Percentiles rank a stretch among this genome's conserved stretches.
Conservation (phyloP, 2,113 vertebrate genomes). For the Xiphophorus maculatus region DNA sequence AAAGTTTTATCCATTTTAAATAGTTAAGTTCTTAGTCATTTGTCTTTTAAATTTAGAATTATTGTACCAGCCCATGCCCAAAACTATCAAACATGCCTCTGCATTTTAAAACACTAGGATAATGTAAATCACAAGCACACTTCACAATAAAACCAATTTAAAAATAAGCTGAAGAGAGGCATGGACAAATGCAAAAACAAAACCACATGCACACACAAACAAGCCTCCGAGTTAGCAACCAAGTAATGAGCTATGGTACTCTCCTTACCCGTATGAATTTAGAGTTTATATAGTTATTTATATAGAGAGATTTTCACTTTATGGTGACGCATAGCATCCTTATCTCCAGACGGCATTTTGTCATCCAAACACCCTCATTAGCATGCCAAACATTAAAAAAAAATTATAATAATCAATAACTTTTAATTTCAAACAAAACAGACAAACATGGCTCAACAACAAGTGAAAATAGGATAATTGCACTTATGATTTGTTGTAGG, state of each 20-base stretch:
- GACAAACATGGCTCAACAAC: conserved; percentile 75
- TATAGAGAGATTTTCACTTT: conserved; percentile 69
- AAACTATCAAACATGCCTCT: conserved; percentile 34
- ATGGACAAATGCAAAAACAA: conserved; percentile 22
- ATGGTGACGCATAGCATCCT: conserved; percentile 67
- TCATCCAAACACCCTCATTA: conserved; percentile 29
- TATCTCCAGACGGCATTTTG: conserved; percentile 37
- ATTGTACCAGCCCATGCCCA: neutral
- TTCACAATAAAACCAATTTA: conserved; percentile 60
- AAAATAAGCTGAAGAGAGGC: conserved; percentile 55
- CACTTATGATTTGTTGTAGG: conserved; percentile 89
- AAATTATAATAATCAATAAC: conserved; percentile 50
- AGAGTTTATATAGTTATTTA: conserved; percentile 71
- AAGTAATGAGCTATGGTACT: conserved; percentile 71
- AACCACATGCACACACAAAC: conserved; percentile 1
- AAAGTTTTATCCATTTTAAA: neutral
- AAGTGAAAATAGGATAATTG: conserved; percentile 91
- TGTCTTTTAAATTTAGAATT: neutral
- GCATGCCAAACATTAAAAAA: conserved; percentile 58
- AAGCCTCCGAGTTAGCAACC: conserved; percentile 71
- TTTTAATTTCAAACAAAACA: conserved; percentile 69
- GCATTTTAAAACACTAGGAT: conserved; percentile 51
- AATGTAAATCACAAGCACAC: conserved; percentile 66
- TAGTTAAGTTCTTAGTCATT: neutral
- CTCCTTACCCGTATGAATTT: conserved; percentile 84